A percentile compares a stretch with the other conserved stretches of the same genome.
Evolutionary conservation across 92 coral and sea anemone genomes (phyloP).

Genomic region (Heteractis magnifica): DNA sequence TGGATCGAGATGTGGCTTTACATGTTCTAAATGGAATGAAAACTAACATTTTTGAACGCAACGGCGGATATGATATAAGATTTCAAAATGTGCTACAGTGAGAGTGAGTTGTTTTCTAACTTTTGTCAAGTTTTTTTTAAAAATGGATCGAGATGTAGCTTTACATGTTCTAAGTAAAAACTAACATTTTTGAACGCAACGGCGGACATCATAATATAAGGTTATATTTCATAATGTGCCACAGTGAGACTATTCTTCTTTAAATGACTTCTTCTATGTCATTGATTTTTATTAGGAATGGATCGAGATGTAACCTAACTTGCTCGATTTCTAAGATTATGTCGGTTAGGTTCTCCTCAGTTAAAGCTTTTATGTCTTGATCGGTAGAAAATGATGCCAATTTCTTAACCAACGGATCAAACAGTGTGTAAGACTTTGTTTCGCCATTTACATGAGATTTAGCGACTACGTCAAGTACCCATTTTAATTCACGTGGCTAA

Average conservation of each 20-base stretch:
- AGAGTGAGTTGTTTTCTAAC: neutral
- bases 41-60: neutral
- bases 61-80: neutral
- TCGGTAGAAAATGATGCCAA: neutral
- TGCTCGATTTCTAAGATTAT: neutral
- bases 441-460: neutral
- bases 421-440: neutral
- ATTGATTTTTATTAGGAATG: neutral
- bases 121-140: neutral
- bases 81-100: neutral
- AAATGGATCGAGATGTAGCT: no score
- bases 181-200: neutral
- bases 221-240: neutral
- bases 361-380: neutral
- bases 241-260: neutral
- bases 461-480: constrained; percentile 4
- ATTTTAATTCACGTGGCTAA: neutral
- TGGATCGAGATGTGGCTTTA: neutral
- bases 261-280: neutral
- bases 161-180: neutral
- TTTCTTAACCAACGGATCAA: neutral
- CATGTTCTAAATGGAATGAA: neutral
- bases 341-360: neutral
- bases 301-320: neutral
- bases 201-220: neutral